Percentiles rank a stretch among this genome's conserved stretches.
Conservation (phyloP, 2,797 vertebrate species). For the Tokudaia tokunoshimensis region DNA sequence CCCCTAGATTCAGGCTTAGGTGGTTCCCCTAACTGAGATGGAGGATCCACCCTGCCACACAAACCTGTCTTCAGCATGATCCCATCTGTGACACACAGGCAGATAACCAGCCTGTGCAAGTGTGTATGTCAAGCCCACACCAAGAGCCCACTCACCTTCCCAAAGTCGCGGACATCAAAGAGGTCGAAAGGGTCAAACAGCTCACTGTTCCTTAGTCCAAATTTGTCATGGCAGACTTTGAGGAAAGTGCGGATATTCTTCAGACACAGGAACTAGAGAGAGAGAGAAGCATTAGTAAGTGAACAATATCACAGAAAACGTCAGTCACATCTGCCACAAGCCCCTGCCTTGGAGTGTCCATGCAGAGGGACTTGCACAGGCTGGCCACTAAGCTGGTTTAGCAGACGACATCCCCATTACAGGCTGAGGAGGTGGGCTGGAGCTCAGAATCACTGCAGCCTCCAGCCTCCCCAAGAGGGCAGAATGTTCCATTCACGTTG, state of each 20-base stretch:
- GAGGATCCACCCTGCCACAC: not conserved
- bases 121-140: not conserved
- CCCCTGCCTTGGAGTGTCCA: not conserved
- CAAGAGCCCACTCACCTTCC: constrained; percentile 93
- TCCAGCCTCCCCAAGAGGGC: not conserved
- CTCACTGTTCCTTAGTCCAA: constrained; percentile 95
- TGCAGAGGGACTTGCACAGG: not conserved
- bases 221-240: constrained; percentile 98
- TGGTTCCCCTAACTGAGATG: not conserved
- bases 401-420: not conserved
- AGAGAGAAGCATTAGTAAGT: not conserved
- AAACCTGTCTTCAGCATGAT: not conserved
- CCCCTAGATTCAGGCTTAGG: not conserved
- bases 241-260: constrained; percentile 99
- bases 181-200: constrained; percentile 99
- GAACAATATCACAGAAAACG: too few relatives aligned
- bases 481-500: not conserved
- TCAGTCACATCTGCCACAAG: not conserved
- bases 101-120: rapidly evolving
- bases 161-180: constrained; percentile 98
- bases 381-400: too few relatives aligned
- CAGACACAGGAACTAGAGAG: constrained; percentile 95
- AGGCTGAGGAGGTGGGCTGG: not conserved
- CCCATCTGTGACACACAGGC: not conserved
- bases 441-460: not conserved